Base-by-base conservation (phyloP, 53 echinoderm and acorn worm genomes). In the Holothuria scabra region DNA sequence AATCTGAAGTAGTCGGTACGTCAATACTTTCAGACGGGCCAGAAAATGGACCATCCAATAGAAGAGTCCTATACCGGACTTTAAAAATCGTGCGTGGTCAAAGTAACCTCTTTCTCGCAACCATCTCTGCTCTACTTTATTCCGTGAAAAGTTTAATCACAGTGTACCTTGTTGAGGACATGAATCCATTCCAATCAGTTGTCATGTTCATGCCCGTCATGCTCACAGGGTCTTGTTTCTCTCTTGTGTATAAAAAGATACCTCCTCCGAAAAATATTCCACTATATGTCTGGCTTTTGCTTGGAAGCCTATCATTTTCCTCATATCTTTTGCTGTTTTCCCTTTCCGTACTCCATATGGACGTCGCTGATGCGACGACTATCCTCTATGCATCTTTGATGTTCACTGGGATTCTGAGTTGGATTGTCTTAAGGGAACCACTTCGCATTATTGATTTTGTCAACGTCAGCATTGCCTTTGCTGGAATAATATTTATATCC, bases 351-450 rank as follows among this genome's bases (percentile, higher is more conserved):
- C 21, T 24, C n/a, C 28, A 78, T 28, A 29, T 78, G 58, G 21
- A 29, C 11, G 3, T 59, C 0, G n/a, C 59, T 23, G 78, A 78
- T 57, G 30, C 25, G 4, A 12, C 24, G 28, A 29, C 78, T 12
- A 59, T 78, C 31, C 11, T 28, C 8, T 32, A 78, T 21, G 6
- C 56, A 16, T 57, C 56, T 28, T 7, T 78, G 16, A 78, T 78
- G 13, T 31, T 78, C 4, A 29, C 29, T 21, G 78, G 78, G 23
- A 25, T 78, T 18, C 18, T 78, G 2, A 56, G 78, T 58, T 78
- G 78, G 78, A 28, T 78, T 4, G 14, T 78, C 2, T 21, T 78
- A 25, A 33, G 52, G 31, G 78, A 78, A 78, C 78, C 78, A 29
- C 31, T 78, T 0, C 57, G 2, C 41, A 23, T 57, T 21, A 6